phyloP scores from a whole-genome alignment of 1,140 invertebrate species.

The Lepidurus arcticus region DNA sequence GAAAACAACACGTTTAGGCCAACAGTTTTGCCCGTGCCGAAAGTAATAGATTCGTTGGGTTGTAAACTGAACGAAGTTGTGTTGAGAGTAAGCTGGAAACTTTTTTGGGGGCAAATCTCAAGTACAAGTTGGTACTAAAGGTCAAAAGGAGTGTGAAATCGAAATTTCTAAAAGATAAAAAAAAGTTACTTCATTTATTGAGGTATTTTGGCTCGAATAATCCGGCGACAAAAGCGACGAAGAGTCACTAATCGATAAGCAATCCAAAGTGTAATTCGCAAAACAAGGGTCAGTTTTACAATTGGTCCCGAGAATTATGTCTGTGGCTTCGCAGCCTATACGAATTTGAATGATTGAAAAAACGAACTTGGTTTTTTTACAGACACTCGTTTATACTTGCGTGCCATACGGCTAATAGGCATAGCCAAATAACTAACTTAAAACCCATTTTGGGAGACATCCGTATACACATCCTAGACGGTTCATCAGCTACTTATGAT shows the following conservation, averaged over 20 bases:
- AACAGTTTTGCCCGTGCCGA: not conserved
- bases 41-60: not conserved
- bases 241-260: not conserved
- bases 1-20: not conserved
- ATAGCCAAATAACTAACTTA: too few species aligned
- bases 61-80: not conserved
- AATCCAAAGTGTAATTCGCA: not conserved
- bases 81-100: not conserved
- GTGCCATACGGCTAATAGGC: too few species aligned
- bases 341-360: not conserved
- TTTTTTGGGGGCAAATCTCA: not conserved
- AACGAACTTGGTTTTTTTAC: too few species aligned
- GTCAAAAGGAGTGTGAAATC: not conserved
- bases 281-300: not conserved
- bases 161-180: not conserved
- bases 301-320: not conserved
- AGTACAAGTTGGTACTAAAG: not conserved
- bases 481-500: too few species aligned
- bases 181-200: not conserved
- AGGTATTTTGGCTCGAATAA: not conserved
- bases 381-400: too few species aligned
- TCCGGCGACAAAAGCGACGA: not conserved
- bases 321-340: not conserved
- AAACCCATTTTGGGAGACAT: too few species aligned
- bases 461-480: too few species aligned